Conservation (phyloP, 2,113 vertebrate species). For the Oceanodroma tethys region DNA sequence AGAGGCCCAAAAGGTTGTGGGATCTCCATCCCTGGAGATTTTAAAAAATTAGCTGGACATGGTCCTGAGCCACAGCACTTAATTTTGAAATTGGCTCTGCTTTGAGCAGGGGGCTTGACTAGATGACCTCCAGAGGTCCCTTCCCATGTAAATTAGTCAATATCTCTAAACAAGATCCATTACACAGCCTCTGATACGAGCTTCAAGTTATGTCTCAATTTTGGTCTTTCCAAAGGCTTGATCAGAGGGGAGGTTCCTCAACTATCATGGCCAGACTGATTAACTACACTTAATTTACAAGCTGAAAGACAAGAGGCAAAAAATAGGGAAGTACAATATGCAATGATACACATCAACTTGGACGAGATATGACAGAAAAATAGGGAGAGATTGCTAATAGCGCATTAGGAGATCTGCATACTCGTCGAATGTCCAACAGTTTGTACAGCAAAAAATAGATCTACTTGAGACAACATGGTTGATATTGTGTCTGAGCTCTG, state of each 20-base stretch:
- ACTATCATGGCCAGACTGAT: not conserved
- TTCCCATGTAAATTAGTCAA: not conserved
- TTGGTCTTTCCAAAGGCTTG: not conserved
- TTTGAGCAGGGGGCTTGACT: not conserved
- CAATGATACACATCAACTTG: not conserved
- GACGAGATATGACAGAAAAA: not conserved
- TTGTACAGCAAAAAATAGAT: not conserved
- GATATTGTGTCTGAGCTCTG: not conserved
- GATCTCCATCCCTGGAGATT: not conserved
- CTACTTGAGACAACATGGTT: not conserved
- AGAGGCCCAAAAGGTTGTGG: not conserved
- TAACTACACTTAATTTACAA: not conserved
- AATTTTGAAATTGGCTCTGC: not conserved
- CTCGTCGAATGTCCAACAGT: not conserved
- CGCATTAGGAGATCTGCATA: not conserved
- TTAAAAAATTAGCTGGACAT: not conserved
- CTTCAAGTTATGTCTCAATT: not conserved
- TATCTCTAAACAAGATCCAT: not conserved
- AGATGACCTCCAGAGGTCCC: not conserved
- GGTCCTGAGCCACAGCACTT: not conserved
- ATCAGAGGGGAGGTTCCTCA: not conserved
- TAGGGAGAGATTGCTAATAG: not conserved
- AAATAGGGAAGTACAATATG: not conserved
- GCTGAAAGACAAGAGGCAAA: not conserved
- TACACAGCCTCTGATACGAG: accelerated